Evolutionary conservation across 2,113 vertebrate species (phyloP).

Genomic region (Origma solitaria): DNA sequence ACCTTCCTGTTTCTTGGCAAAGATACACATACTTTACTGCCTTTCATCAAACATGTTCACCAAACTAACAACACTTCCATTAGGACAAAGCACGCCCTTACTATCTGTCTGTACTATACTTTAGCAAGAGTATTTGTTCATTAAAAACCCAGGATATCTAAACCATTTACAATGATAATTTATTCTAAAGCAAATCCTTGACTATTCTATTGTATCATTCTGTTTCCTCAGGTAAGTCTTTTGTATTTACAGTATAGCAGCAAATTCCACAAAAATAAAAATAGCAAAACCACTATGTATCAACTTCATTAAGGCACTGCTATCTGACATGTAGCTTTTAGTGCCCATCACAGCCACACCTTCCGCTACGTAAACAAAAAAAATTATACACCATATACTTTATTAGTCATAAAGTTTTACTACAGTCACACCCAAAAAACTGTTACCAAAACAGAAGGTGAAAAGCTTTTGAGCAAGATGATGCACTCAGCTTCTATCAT

Average conservation of each 20-base stretch:
- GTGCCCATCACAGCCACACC: neutral
- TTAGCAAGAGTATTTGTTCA: neutral
- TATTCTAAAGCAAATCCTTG: neutral
- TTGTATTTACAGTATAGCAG: neutral
- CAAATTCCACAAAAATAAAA: neutral
- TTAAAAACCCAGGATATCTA: neutral
- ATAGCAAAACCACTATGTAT: neutral
- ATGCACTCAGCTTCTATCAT: neutral
- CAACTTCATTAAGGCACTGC: neutral
- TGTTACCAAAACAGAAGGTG: neutral
- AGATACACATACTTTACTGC: neutral
- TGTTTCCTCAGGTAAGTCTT: neutral
- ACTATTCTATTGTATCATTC: neutral
- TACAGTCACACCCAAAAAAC: neutral
- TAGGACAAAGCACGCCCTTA: neutral
- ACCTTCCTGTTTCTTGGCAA: neutral
- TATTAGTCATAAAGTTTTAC: neutral
- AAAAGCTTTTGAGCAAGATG: neutral
- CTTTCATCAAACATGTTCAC: neutral
- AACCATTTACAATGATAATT: neutral
- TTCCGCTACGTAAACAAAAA: neutral
- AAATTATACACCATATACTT: neutral
- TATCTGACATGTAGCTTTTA: neutral
- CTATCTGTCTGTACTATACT: neutral
- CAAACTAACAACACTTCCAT: neutral